A percentile compares a stretch with the other conserved stretches of the same genome.
Evolutionary conservation across 2,797 vertebrate genomes (phyloP).

Genomic region (Phyllotis vaccarum): DNA sequence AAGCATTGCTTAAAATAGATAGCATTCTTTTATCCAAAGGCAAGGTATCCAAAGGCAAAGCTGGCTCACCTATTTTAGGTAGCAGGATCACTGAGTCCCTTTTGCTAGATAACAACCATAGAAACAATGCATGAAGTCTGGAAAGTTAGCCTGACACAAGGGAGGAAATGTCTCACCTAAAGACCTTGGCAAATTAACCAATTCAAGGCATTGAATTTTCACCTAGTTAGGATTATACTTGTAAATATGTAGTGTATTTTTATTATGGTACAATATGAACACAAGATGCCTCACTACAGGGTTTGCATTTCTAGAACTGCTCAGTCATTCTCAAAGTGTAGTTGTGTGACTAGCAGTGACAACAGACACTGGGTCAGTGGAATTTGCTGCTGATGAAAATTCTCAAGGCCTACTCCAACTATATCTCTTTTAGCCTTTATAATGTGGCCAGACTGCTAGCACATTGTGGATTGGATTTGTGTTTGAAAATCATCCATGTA

Average conservation of each 20-base stretch:
- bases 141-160: too few relatives aligned
- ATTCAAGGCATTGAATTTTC: neutral
- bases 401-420: neutral
- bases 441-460: neutral
- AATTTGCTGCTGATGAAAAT: neutral
- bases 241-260: neutral
- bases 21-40: conserved; percentile 52
- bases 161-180: neutral
- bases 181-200: neutral
- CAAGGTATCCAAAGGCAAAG: neutral
- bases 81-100: neutral
- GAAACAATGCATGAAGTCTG: neutral
- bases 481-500: neutral
- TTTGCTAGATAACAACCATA: neutral
- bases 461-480: neutral
- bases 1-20: conserved; percentile 64
- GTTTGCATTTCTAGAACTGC: neutral
- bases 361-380: neutral
- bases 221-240: neutral
- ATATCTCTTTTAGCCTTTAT: neutral
- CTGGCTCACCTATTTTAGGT: neutral
- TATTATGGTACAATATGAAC: neutral
- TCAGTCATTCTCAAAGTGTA: neutral
- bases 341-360: neutral
- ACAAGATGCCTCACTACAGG: neutral